Evolutionary conservation across 2,797 vertebrate genomes (phyloP), one percentile per base, ranked within the genome.

Genomic region (Mareca penelope): DNA sequence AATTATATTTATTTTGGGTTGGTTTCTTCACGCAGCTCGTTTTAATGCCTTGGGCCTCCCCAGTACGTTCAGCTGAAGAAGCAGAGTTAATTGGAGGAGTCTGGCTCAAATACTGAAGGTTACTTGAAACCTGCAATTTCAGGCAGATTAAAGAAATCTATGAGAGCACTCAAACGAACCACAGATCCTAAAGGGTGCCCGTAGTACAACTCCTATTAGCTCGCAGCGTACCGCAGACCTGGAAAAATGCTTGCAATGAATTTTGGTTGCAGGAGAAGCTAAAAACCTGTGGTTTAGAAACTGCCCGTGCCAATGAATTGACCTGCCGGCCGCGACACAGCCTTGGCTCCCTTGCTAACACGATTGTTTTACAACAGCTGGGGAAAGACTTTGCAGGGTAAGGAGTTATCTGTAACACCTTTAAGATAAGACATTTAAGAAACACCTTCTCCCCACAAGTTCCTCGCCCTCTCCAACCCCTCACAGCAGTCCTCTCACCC

Each of bases 61-160:
- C 59, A 72, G 67, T 80, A 80, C 0, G 0, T 77, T 88, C 91
- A 78, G 84, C 31, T 37, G 18, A 71, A 93, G 86, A 64, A 87
- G 76, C 67, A 81, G 57, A 46, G 89, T 95, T 96, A 94, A 95
- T 80, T 90, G 93, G 92, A 92, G 81, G 82, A 22, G 2, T 77
- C 72, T 96, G 94, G 85, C 82, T 91, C 75, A 85, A 89, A 80
- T 76, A 68, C 73, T 21, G 12, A 82, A 87, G 59, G 29, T 83
- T 24, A 56, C 53, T 57, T 53, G 79, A 94, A 96, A 97, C 85
- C 92, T 95, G 86, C 83, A 90, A 84, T 96, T 96, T 94, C 2
- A 2, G 56, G 19, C 76, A 95, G 93, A 93, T 91, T 90, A 94
- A 94, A 96, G 94, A 73, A 92, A 42, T 82, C 68, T 85, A 44